phyloP scores from a whole-genome alignment of 2,797 vertebrate genomes.

The Falco concolor region DNA sequence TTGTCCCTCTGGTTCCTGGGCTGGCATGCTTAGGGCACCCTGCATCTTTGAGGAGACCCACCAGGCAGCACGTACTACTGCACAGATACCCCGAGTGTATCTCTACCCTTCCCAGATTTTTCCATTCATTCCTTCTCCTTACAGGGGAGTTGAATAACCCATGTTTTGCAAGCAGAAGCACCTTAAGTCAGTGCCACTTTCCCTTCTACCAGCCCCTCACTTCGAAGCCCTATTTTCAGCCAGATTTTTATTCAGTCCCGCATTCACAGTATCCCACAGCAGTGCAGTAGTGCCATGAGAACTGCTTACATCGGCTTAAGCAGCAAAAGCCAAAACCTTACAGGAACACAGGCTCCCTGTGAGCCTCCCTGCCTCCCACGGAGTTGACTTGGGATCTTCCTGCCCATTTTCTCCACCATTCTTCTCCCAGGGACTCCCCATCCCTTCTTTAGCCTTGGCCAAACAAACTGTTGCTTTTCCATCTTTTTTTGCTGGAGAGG shows the following conservation, averaged over 20 bases:
- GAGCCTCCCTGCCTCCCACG: neutral
- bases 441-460: neutral
- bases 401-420: neutral
- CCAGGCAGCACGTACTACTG: neutral
- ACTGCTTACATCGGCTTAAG: neutral
- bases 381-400: neutral
- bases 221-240: neutral
- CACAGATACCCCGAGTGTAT: neutral
- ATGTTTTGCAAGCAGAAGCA: neutral
- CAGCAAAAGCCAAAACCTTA: neutral
- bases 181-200: neutral
- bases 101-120: neutral
- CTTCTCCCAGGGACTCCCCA: neutral
- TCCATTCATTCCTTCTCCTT: neutral
- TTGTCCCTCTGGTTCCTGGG: neutral
- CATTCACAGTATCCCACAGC: neutral
- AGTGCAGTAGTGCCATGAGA: neutral
- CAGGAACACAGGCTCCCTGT: neutral
- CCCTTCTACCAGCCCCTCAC: neutral
- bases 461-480: neutral
- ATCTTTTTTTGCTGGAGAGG: neutral
- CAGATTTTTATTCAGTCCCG: rapidly evolving
- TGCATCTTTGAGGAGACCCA: neutral
- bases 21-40: neutral
- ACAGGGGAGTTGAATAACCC: neutral